Evolutionary conservation across 2,797 vertebrate species (phyloP).

Genomic region (Betta splendens): DNA sequence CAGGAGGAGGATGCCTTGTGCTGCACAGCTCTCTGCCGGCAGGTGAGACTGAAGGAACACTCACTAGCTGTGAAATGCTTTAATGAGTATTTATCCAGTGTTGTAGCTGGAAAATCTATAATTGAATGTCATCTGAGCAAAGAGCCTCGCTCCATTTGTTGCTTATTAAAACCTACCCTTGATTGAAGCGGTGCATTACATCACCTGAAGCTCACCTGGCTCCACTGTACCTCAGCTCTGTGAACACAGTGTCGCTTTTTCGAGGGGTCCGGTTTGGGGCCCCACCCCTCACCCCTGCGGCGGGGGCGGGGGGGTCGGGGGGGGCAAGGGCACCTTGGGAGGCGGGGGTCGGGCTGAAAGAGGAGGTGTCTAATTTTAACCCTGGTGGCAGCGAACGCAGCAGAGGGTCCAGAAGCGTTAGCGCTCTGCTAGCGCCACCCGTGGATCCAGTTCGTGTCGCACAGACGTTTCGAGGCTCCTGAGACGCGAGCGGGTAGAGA

Average conservation of each 20-base stretch:
- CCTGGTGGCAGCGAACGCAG: slow-evolving; percentile 47
- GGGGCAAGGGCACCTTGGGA: slow-evolving; percentile 67
- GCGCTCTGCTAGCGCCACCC: slow-evolving; percentile 65
- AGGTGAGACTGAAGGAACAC: too few relatives aligned
- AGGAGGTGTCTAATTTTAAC: slow-evolving; percentile 67
- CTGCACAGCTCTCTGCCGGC: too few relatives aligned
- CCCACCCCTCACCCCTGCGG: slow-evolving; percentile 28
- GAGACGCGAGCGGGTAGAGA: slow-evolving; percentile 13
- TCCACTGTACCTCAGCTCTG: slow-evolving; percentile 19
- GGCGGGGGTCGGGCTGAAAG: slow-evolving; percentile 34
- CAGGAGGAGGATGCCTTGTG: not conserved
- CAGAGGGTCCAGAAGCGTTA: slow-evolving; percentile 29
- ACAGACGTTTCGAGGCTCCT: slow-evolving; percentile 25
- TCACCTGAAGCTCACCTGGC: not conserved
- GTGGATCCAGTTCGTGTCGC: slow-evolving; percentile 42
- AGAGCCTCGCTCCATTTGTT: not conserved
- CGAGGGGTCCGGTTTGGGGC: slow-evolving; percentile 35
- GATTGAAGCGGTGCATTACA: not conserved
- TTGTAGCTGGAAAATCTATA: too few relatives aligned
- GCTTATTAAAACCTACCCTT: not conserved
- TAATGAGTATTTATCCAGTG: too few relatives aligned
- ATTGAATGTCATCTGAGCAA: too few relatives aligned
- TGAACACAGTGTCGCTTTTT: slow-evolving; percentile 5
- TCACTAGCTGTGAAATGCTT: too few relatives aligned
- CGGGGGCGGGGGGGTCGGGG: slow-evolving; percentile 41